phyloP scores from a whole-genome alignment of 35 echinoderm and acorn worm species.

The Apostichopus parvimensis region DNA sequence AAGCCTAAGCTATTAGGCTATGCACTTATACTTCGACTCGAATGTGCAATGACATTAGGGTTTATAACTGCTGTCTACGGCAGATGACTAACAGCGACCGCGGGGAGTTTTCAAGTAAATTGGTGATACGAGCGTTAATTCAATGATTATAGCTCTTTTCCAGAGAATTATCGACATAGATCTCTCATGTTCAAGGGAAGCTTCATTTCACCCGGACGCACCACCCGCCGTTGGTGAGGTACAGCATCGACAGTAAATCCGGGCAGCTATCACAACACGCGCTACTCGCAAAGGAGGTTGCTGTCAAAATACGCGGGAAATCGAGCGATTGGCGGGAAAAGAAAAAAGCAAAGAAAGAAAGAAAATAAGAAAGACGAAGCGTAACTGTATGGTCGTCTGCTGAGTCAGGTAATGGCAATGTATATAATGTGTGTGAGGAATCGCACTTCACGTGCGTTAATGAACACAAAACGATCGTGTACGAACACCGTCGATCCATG shows the following conservation, averaged over 20 bases:
- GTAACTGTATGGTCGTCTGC: not conserved
- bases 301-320: slow-evolving; percentile 43
- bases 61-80: not conserved
- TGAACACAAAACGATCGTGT: slow-evolving; percentile 33
- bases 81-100: slow-evolving; percentile 44
- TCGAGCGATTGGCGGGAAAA: slow-evolving; percentile 14
- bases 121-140: slow-evolving; percentile 48
- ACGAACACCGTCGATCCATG: not conserved
- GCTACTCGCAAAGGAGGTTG: slow-evolving; percentile 30
- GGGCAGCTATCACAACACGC: slow-evolving; percentile 34
- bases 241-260: slow-evolving; percentile 23
- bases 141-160: slow-evolving; percentile 47
- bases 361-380: not conserved
- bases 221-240: slow-evolving; percentile 38
- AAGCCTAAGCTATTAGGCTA: no score
- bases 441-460: slow-evolving; percentile 41
- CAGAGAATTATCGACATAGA: slow-evolving; percentile 39
- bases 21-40: no score
- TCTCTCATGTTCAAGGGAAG: slow-evolving; percentile 27
- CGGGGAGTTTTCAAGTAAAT: slow-evolving; percentile 42
- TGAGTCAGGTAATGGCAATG: slow-evolving; percentile 2
- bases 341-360: not conserved
- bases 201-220: slow-evolving; percentile 39
- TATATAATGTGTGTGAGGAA: not conserved
- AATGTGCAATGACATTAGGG: no score